phyloP scores from a whole-genome alignment of 2,113 vertebrate species.

The Esox niger region DNA sequence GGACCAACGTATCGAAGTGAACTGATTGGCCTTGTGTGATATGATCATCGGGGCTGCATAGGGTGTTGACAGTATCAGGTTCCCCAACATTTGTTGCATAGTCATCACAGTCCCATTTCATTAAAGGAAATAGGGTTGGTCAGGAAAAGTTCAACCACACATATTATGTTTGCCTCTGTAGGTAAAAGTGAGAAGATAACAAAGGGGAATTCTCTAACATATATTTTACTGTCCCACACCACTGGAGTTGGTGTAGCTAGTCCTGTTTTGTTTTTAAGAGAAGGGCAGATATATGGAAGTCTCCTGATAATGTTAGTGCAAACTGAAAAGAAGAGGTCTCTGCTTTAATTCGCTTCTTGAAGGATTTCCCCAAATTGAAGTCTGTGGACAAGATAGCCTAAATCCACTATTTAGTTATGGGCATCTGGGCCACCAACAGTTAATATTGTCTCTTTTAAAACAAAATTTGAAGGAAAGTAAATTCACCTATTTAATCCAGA shows the following conservation, averaged over 20 bases:
- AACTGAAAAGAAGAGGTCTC: conserved; percentile 67
- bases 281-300: conserved; percentile 78
- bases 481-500: too few species aligned
- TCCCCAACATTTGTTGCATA: conserved; percentile 87
- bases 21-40: conserved; percentile 85
- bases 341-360: conserved; percentile 55
- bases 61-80: conserved; percentile 90
- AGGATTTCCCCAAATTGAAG: conserved; percentile 40
- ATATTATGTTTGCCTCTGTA: conserved; percentile 94
- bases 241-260: conserved; percentile 68
- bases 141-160: conserved; percentile 98
- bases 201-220: conserved; percentile 80
- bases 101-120: conserved; percentile 90
- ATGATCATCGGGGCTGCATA: conserved; percentile 95
- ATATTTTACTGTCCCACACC: conserved; percentile 74
- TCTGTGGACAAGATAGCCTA: conserved; percentile 24
- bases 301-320: conserved; percentile 71
- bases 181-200: conserved; percentile 81
- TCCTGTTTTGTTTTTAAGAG: conserved; percentile 64
- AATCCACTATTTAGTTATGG: too few species aligned
- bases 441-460: too few species aligned
- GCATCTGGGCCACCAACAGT: too few species aligned
- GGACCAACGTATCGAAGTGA: conserved; percentile 80
- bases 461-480: too few species aligned
- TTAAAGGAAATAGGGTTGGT: conserved; percentile 97